These are phyloP conservation scores for Phymorhynchus buccinoides DNA, from an alignment of 1,140 invertebrate genomes.

Conservation along the genomic window DNA sequence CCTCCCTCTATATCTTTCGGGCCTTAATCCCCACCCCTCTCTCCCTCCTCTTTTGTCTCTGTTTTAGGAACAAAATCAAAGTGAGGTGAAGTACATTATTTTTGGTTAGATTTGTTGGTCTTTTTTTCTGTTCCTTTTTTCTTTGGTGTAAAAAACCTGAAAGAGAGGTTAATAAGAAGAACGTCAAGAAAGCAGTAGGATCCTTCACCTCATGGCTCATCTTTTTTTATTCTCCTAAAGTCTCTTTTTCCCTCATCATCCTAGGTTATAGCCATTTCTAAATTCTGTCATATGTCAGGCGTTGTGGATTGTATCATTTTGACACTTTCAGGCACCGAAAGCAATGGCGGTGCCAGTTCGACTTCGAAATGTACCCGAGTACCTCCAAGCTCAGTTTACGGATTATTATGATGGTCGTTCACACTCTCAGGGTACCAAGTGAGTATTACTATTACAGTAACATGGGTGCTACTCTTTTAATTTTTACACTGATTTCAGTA, in stretches of 20 bases:
- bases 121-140: too few relatives aligned
- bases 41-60: neutral
- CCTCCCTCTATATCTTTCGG: neutral
- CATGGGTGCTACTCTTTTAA: too few relatives aligned
- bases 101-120: too few relatives aligned
- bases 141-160: too few relatives aligned
- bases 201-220: neutral
- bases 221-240: neutral
- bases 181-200: neutral
- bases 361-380: slow-evolving; percentile 41
- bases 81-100: too few relatives aligned
- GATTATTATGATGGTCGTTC: neutral
- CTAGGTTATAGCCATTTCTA: too few relatives aligned
- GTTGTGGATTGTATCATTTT: too few relatives aligned
- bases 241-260: too few relatives aligned
- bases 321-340: slow-evolving; percentile 17
- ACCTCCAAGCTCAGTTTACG: slow-evolving; percentile 34
- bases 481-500: too few relatives aligned
- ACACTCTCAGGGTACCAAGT: neutral
- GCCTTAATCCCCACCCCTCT: neutral
- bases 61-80: too few relatives aligned
- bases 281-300: too few relatives aligned
- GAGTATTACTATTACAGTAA: too few relatives aligned
- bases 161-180: neutral
- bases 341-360: slow-evolving; percentile 42